A percentile compares a stretch with the other conserved stretches of the same genome.
Conservation (phyloP, 2,113 vertebrate genomes). For the Tetrax tetrax region DNA sequence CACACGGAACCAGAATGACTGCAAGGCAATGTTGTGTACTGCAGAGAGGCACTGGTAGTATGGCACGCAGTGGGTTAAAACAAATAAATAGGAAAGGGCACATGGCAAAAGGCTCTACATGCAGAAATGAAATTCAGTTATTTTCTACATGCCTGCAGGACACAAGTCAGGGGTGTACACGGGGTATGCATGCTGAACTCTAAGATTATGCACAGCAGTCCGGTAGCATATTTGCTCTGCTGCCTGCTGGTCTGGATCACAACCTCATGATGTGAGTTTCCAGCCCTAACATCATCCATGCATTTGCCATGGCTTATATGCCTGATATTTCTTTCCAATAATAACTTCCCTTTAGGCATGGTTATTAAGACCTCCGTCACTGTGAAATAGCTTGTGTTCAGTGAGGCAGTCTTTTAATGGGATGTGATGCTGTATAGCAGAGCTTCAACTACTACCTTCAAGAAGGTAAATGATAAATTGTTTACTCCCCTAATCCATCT, state of each 20-base stretch:
- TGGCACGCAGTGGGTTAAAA: neutral
- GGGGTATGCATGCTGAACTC: slow-evolving; percentile 6
- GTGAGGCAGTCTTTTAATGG: slow-evolving; percentile 52
- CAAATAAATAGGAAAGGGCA: neutral
- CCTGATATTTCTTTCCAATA: slow-evolving; percentile 38
- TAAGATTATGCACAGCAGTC: slow-evolving; percentile 6
- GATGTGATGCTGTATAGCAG: slow-evolving; percentile 22
- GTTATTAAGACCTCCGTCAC: slow-evolving; percentile 51
- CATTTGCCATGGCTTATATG: slow-evolving; percentile 43
- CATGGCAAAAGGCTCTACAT: neutral
- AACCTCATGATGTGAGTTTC: slow-evolving; percentile 38
- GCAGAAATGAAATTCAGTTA: neutral
- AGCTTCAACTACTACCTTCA: slow-evolving; percentile 46
- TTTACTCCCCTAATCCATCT: slow-evolving; percentile 54
- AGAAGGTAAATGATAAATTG: slow-evolving; percentile 24
- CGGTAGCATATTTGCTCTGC: slow-evolving; percentile 20
- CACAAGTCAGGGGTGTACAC: neutral
- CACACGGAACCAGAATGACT: neutral
- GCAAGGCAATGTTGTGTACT: neutral
- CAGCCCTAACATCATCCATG: neutral
- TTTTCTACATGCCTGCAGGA: neutral
- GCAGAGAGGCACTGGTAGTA: neutral
- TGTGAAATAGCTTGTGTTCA: slow-evolving; percentile 64
- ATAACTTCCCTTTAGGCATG: slow-evolving; percentile 62
- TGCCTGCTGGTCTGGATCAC: slow-evolving; percentile 11